Percentiles rank a stretch among this genome's conserved stretches.
These are phyloP conservation scores for Myiopsitta monachus DNA, from an alignment of 2,113 vertebrate species.

Conservation along the genomic window DNA sequence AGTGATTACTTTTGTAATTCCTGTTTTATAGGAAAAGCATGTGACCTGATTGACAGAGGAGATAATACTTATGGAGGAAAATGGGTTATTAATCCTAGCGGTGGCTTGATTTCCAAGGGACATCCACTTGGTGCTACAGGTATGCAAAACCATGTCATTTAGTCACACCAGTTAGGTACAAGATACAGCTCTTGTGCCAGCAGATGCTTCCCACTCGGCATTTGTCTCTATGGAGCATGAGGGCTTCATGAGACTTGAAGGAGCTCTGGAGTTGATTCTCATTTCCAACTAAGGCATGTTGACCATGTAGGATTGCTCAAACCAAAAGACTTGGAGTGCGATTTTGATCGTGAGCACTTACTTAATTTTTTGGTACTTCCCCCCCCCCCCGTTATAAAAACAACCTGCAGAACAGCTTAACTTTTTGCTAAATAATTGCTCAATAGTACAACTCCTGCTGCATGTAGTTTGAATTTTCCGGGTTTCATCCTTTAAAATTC, in stretches of 20 bases:
- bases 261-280: not conserved
- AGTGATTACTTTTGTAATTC: not conserved
- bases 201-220: not conserved
- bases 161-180: fast-evolving
- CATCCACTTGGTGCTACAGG: slow-evolving; percentile 98
- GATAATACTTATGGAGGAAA: slow-evolving; percentile 97
- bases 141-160: slow-evolving; percentile 24
- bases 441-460: not conserved
- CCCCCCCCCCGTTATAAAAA: not conserved
- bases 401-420: not conserved
- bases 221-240: not conserved
- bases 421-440: not conserved
- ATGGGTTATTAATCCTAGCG: slow-evolving; percentile 96
- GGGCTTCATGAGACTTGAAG: not conserved
- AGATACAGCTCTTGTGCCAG: not conserved
- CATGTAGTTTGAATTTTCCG: not conserved
- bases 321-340: not conserved
- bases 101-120: slow-evolving; percentile 97
- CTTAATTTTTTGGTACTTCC: not conserved
- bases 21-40: slow-evolving; percentile 81
- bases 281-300: not conserved
- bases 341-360: not conserved
- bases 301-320: not conserved
- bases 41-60: slow-evolving; percentile 90
- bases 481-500: not conserved